Evolutionary conservation across 2,113 vertebrate genomes (phyloP).

Genomic region (Willisornis vidua): DNA sequence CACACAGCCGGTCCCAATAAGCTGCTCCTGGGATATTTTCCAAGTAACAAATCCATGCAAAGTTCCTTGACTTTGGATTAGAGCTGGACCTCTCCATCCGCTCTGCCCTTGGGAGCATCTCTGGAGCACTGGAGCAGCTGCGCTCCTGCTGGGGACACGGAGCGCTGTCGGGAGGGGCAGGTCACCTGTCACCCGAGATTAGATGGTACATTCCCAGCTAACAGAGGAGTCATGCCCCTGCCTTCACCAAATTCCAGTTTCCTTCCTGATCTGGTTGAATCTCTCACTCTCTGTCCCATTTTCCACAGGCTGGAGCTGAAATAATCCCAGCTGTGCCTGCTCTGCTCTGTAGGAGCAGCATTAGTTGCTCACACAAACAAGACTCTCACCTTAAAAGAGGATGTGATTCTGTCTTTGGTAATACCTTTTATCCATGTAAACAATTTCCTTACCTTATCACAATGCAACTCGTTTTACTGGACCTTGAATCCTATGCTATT

Average conservation of each 20-base stretch:
- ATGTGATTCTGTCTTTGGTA: background rate
- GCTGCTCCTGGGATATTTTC: slow-evolving; percentile 1
- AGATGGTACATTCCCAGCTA: background rate
- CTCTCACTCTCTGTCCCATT: background rate
- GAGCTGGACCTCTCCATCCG: background rate
- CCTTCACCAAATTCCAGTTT: background rate
- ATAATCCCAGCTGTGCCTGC: background rate
- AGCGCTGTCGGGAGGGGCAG: background rate
- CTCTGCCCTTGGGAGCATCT: background rate
- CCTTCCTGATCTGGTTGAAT: background rate
- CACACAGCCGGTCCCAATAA: background rate
- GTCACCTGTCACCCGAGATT: background rate
- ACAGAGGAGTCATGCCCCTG: background rate
- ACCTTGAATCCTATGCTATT: background rate
- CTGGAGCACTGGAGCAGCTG: rapidly evolving
- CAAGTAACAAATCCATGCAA: background rate
- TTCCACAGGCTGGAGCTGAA: background rate
- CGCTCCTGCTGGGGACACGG: background rate
- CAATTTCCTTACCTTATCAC: background rate
- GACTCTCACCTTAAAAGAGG: background rate
- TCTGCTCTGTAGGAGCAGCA: background rate
- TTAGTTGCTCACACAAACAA: background rate
- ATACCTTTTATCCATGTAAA: background rate
- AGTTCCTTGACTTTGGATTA: background rate
- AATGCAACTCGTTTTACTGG: background rate